Percentiles rank a stretch among this genome's conserved stretches.
Conservation (phyloP, 2,113 vertebrate genomes). For the Phalacrocorax carbo region DNA sequence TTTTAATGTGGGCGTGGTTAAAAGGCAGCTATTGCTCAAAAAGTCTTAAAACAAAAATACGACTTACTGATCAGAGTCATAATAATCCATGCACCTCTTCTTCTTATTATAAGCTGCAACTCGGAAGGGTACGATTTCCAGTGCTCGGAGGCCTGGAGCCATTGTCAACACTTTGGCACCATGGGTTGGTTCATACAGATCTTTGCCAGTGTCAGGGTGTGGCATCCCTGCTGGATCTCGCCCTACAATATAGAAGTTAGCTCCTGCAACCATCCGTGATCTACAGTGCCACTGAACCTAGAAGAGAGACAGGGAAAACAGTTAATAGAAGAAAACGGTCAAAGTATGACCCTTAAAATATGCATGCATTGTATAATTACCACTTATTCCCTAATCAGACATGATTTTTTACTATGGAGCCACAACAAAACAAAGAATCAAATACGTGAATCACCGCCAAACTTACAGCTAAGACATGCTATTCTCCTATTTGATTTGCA, state of each 20-base stretch:
- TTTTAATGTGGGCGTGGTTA: not conserved
- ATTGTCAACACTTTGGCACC: slow-evolving; percentile 98
- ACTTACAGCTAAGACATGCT: not conserved
- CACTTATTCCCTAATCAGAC: not conserved
- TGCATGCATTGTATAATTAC: not conserved
- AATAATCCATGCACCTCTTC: slow-evolving; percentile 95
- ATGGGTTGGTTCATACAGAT: slow-evolving; percentile 94
- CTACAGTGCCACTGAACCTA: slow-evolving; percentile 99
- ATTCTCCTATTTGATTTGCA: not conserved
- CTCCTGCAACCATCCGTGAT: slow-evolving; percentile 95
- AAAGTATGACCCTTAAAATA: not conserved
- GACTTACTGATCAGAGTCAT: slow-evolving; percentile 90
- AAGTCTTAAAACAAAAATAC: not conserved
- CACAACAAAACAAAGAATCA: not conserved
- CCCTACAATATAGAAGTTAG: slow-evolving; percentile 98
- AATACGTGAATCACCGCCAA: not conserved
- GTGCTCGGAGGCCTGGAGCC: slow-evolving; percentile 93
- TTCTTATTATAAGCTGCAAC: slow-evolving; percentile 96
- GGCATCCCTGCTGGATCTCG: slow-evolving; percentile 97
- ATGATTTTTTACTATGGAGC: not conserved
- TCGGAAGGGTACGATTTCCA: slow-evolving; percentile 97
- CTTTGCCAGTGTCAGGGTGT: slow-evolving; percentile 91
- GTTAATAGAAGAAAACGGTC: not conserved
- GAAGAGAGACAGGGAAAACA: not conserved
- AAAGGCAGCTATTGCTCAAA: not conserved